Base-by-base conservation (phyloP, 2,113 vertebrate genomes). In the Zosterops pallidus region DNA sequence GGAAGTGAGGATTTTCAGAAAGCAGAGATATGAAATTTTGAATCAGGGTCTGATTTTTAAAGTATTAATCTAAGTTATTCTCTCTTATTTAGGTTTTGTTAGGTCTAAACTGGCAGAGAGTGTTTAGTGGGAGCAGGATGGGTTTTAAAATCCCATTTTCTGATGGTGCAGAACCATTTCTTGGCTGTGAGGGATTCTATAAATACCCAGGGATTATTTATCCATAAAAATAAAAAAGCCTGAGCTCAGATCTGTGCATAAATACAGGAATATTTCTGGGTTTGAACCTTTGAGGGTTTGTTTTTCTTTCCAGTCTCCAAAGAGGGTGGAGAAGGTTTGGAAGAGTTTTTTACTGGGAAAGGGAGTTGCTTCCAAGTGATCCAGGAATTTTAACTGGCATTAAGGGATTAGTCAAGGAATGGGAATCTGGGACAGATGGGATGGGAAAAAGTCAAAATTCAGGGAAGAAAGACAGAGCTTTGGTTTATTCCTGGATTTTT, bases 51-150 rank as follows among this genome's bases (percentile, higher is more conserved):
- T 24, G 42, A 5, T 53, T 31, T 44, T 72, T 41, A 7, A 41
- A 13, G 24, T 17, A 8, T 11, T 9, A 9, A 19, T 29, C 7
- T 29, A 52, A n/a, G 18, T 52, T 2, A 2, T 52, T 78, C 31
- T 0, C 6, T 52, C 41, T 39, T 71, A 9, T 62, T 65, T 6
- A 14, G 14, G 16, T 14, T 71, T 82, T 55, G 11, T 18, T 5
- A 28, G 31, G 41, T 60, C 14, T 20, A 11, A 83, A 9, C 5
- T 16, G 22, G 9, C 18, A 46, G 18, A 4, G 9, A 8, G 23
- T 0, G 1, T 60, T 68, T 47, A 12, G 11, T 56, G 37, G 41
- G 10, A 50, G 26, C 1, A 4, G 29, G 11, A 3, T 1, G 0
- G 25, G 4, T 88, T 74, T n/a, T n/a, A 23, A 81, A 86, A 78